phyloP scores from a whole-genome alignment of 2,113 vertebrate species.

The Entelurus aequoreus region DNA sequence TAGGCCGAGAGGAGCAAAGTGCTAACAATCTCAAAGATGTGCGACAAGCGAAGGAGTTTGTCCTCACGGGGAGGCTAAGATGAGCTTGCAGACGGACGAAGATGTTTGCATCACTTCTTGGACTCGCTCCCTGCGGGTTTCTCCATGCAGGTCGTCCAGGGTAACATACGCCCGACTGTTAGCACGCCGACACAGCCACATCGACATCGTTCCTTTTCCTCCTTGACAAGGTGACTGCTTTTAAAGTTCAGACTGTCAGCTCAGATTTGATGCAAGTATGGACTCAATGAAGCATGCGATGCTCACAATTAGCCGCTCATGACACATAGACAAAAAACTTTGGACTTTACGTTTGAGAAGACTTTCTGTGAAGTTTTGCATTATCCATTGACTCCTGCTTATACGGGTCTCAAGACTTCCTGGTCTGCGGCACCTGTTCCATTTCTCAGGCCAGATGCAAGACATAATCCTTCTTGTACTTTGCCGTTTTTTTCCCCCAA shows the following conservation, averaged over 20 bases:
- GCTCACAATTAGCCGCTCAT: too few species aligned
- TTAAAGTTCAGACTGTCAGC: conserved; percentile 59
- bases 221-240: conserved; percentile 40
- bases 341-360: too few species aligned
- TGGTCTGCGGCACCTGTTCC: too few species aligned
- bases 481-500: too few species aligned
- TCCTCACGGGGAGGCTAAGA: conserved; percentile 20
- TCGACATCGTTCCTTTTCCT: conserved; percentile 22
- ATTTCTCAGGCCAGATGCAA: too few species aligned
- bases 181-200: conserved; percentile 40
- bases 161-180: conserved; percentile 21
- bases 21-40: background rate
- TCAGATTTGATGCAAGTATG: conserved; percentile 31
- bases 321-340: too few species aligned
- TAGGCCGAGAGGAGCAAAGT: too few species aligned
- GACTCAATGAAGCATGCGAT: background rate
- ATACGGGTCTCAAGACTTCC: too few species aligned
- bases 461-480: too few species aligned
- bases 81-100: conserved; percentile 12
- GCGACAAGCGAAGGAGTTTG: conserved; percentile 42
- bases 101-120: conserved; percentile 28
- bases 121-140: conserved; percentile 6
- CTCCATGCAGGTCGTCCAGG: conserved; percentile 26
- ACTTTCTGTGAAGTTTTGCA: too few species aligned
- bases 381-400: too few species aligned